These are phyloP conservation scores for Clarias platycephalus DNA, from an alignment of 2,797 vertebrate genomes.

Conservation along the genomic window DNA sequence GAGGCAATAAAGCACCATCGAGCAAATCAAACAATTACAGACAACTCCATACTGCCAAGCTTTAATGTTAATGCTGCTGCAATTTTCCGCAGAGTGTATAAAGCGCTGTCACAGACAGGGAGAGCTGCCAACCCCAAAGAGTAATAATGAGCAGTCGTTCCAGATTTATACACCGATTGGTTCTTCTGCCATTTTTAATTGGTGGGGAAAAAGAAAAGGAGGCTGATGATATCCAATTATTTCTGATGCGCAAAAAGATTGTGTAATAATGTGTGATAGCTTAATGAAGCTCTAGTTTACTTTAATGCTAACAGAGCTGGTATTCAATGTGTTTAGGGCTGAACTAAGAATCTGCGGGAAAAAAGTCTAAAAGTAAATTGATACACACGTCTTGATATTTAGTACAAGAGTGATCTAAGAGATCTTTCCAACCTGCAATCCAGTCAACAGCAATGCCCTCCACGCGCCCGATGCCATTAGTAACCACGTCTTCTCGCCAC, in stretches of 20 bases:
- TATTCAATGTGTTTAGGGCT: background rate
- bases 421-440: constrained; percentile 83
- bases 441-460: constrained; percentile 97
- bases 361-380: background rate
- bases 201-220: too few relatives aligned
- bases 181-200: background rate
- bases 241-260: background rate
- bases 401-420: constrained; percentile 2
- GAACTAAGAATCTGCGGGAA: background rate
- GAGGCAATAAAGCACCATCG: background rate
- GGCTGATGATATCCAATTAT: background rate
- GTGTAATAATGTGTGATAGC: background rate
- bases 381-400: background rate
- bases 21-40: background rate
- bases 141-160: background rate
- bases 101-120: background rate
- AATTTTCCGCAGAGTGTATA: background rate
- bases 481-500: constrained; percentile 94
- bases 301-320: background rate
- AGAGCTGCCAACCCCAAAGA: too few relatives aligned
- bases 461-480: constrained; percentile 93
- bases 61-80: background rate
- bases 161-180: background rate
- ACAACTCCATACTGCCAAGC: background rate
- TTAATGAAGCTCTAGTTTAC: background rate